Evolutionary conservation across 2,888 invertebrate genomes (phyloP).

Genomic region (Oxyteleia sp.): DNA sequence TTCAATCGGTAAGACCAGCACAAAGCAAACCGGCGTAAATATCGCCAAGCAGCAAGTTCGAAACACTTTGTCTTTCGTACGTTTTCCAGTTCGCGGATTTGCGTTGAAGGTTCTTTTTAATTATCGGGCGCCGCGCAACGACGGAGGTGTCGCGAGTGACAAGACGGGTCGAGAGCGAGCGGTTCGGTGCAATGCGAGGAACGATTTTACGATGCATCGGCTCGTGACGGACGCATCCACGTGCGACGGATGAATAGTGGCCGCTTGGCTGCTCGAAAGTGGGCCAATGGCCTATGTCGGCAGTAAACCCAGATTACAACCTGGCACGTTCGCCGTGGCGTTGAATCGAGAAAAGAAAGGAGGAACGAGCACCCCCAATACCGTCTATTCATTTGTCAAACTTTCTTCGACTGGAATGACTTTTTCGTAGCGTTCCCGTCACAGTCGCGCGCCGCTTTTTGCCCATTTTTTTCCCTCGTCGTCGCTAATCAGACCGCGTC

Average conservation of each 20-base stretch:
- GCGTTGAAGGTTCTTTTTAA: slow-evolving; percentile 21
- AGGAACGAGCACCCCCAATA: slow-evolving; percentile 54
- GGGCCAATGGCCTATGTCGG: slow-evolving; percentile 82
- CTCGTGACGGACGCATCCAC: slow-evolving; percentile 76
- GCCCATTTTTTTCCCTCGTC: slow-evolving; percentile 35
- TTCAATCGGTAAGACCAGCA: no score
- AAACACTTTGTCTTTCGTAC: slow-evolving; percentile 9
- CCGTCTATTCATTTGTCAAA: slow-evolving; percentile 71
- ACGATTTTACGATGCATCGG: slow-evolving; percentile 73
- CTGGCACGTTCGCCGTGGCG: slow-evolving; percentile 63
- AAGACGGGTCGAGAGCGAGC: slow-evolving; percentile 17
- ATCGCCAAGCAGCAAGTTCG: not conserved
- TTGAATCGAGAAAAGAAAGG: slow-evolving; percentile 72
- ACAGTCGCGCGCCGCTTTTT: slow-evolving; percentile 35
- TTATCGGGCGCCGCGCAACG: not conserved
- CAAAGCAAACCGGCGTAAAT: no score
- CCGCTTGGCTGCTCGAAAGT: slow-evolving; percentile 77
- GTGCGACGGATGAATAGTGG: slow-evolving; percentile 81
- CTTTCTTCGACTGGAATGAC: slow-evolving; percentile 67
- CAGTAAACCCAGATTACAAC: slow-evolving; percentile 82
- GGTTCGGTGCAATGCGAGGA: slow-evolving; percentile 40
- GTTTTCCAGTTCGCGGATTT: slow-evolving; percentile 11
- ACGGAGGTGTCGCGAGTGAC: slow-evolving; percentile 25
- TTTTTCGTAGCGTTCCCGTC: slow-evolving; percentile 40
- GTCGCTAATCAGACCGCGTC: slow-evolving; percentile 49